Percentiles rank a stretch among this genome's conserved stretches.
Evolutionary conservation across 2,888 invertebrate species (phyloP).

Genomic region (Epistrophe eligans): DNA sequence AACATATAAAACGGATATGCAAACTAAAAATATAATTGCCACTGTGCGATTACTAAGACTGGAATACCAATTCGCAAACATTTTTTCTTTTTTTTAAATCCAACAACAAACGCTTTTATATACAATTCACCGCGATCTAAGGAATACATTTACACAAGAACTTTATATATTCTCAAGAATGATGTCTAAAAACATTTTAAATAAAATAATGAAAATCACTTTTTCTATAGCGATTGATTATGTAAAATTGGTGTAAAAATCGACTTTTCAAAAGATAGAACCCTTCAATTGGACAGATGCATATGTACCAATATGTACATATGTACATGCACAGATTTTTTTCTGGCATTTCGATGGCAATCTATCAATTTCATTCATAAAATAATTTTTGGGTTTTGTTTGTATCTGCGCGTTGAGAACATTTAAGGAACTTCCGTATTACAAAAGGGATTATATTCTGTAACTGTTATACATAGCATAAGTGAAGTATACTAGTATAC

Average conservation of each 20-base stretch:
- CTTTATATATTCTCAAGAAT: constrained; percentile 9
- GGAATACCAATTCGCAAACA: constrained; percentile 82
- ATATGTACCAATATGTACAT: constrained; percentile 1
- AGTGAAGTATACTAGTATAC: not conserved
- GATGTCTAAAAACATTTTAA: constrained; percentile 52
- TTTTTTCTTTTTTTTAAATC: constrained; percentile 73
- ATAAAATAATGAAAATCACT: not conserved
- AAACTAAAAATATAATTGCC: constrained; percentile 83
- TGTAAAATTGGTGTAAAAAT: constrained; percentile 65
- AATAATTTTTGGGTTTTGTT: constrained; percentile 70
- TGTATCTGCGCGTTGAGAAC: constrained; percentile 76
- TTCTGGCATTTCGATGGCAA: constrained; percentile 18
- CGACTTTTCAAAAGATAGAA: constrained; percentile 57
- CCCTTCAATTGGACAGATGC: constrained; percentile 28
- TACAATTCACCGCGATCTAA: constrained; percentile 39
- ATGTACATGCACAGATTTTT: not conserved
- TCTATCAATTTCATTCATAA: constrained; percentile 67
- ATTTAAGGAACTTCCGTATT: constrained; percentile 4
- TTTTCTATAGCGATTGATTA: constrained; percentile 32
- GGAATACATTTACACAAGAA: constrained; percentile 65
- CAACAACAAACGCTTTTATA: constrained; percentile 65
- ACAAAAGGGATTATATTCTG: constrained; percentile 21
- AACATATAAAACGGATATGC: constrained; percentile 85
- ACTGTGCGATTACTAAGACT: constrained; percentile 83
- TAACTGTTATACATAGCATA: constrained; percentile 22